Evolutionary conservation across 2,888 invertebrate genomes (phyloP).

Genomic region (Drosophila bunnanda): DNA sequence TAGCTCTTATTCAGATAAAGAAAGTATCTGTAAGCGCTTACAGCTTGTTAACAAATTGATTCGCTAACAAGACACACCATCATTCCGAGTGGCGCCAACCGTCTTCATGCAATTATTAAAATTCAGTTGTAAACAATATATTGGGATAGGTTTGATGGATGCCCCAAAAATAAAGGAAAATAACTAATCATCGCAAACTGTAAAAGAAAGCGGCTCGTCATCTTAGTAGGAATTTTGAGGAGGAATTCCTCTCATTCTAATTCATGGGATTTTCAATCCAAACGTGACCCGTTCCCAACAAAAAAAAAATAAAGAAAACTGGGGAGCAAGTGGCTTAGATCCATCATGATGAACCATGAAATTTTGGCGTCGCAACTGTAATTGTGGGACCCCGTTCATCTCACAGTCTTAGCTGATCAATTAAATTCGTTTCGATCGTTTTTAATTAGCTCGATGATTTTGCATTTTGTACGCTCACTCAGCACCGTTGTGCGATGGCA

Average conservation of each 20-base stretch:
- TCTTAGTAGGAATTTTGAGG: conserved; percentile 57
- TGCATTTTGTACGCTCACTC: conserved; percentile 69
- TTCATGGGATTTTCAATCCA: conserved; percentile 25
- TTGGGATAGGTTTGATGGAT: conserved; percentile 57
- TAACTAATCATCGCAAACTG: conserved; percentile 63
- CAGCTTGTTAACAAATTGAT: conserved; percentile 71
- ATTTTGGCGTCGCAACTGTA: conserved; percentile 73
- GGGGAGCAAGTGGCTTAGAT: conserved; percentile 51
- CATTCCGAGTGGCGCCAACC: conserved; percentile 63
- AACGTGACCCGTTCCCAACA: conserved; percentile 10
- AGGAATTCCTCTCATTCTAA: conserved; percentile 15
- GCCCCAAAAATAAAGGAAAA: conserved; percentile 26
- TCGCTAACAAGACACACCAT: conserved; percentile 65
- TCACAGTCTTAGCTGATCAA: conserved; percentile 76
- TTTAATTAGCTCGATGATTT: conserved; percentile 83
- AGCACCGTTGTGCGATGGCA: conserved; percentile 49
- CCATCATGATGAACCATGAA: conserved; percentile 71
- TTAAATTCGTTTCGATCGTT: conserved; percentile 84
- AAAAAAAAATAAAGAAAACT: not conserved
- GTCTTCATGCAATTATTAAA: conserved; percentile 58
- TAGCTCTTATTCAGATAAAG: conserved; percentile 26
- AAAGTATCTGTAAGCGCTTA: conserved; percentile 34
- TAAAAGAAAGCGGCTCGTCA: conserved; percentile 69
- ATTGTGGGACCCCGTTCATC: conserved; percentile 20
- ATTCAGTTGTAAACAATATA: conserved; percentile 39